Evolutionary conservation across 2,888 invertebrate genomes (phyloP), one percentile per base, ranked within the genome.

Genomic region (Fragum fragum): DNA sequence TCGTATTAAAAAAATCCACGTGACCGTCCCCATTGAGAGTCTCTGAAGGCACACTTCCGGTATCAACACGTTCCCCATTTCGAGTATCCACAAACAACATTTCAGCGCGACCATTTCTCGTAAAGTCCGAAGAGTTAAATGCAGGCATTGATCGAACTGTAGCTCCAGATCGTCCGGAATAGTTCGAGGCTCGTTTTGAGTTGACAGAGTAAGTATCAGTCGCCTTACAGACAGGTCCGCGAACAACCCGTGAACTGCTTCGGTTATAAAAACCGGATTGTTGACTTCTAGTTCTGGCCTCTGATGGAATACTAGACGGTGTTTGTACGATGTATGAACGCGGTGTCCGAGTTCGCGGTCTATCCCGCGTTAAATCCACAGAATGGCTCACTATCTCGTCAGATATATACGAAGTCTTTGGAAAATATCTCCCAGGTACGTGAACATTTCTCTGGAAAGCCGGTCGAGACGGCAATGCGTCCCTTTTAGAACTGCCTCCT

Each of bases 361-460:
- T 26, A 0, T 83, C 76, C 7, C 53, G 23, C 1, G 61, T 16
- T 14, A 52, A 36, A 26, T 79, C 76, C 14, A 73, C 29, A 14
- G 73, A 68, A 5, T 57, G 63, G 32, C 61, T 70, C 7, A 53
- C 59, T 42, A 39, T 42, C 28, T 86, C 73, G 6, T 86, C 85
- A 2, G 79, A 79, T 1, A 77, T 39, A 16, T 77, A 39, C 9
- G 86, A 76, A 1, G 88, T 86, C 68, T 89, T 89, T 0, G 90
- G 88, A 70, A 90, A 90, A 61, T 86, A 90, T 29, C 89, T 75
- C 7, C 90, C 90, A 0, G 90, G 88, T 9, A 90, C 81, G 18
- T 74, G 78, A 18, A 75, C 21, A 21, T 63, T 70, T 52, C 81
- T 42, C 47, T 86, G 86, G 61, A 86, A 81, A 3, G 77, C 86